Base-by-base conservation (phyloP, 2,113 vertebrate species). In the Periophthalmodon schlosseri region DNA sequence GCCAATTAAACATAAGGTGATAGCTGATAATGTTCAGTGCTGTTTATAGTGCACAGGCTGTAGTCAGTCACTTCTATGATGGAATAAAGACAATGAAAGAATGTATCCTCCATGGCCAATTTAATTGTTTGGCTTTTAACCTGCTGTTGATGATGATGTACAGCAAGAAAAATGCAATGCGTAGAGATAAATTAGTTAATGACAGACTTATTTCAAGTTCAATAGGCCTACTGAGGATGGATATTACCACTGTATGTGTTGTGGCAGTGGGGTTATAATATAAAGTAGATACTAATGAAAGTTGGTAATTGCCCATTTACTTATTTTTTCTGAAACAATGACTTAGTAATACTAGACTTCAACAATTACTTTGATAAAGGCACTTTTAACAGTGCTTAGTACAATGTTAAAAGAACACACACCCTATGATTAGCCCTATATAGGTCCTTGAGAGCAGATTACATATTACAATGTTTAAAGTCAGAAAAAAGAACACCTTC, bases 341-440 rank as follows among this genome's bases (percentile, higher is more conserved):
- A 18, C 12, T 36, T 21, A n/a, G 8, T 36, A 36, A 64, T 64
- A 20, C 4, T 64, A 56, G 8, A 20, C 52, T 56, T n/a, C 18
- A 65, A n/a, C 61, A 65, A 39, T 65, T 20, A n/a, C 33, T 44
- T 65, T 65, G 63, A n/a, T 12, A n/a, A 36, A 65, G 34, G 33
- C 18, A 36, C 34, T 65, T 65, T 39, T 39, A 65, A 39, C 63
- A 39, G 16, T 18, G 15, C 28, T 63, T 18, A 63, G 28, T 7
- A 10, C 28, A 34, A 34, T 34, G 28, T 63, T 33, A 18, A 6
- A 5, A 34, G 28, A 33, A 63, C 15, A 34, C 60, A 33, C 28
- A 16, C 23, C 24, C 24, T 34, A 6, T 60, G 3, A 63, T 63
- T 63, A 63, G 2, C 3, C 16, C 28, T 5, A 24, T 12, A 15